These are phyloP conservation scores for Pristionchus mayeri DNA, from an alignment of 2,888 invertebrate species.

Conservation along the genomic window DNA sequence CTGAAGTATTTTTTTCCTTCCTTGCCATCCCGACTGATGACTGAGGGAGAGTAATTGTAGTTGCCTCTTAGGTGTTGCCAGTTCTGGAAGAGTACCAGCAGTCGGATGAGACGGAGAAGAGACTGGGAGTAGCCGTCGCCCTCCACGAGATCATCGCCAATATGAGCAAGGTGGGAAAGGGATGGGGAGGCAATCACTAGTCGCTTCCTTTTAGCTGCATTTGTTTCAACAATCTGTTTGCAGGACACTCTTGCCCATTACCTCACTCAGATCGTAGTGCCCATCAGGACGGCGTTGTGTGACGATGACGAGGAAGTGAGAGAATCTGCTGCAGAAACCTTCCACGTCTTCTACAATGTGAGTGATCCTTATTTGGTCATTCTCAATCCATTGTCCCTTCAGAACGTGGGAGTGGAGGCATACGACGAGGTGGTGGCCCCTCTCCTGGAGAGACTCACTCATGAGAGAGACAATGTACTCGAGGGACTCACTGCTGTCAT, in stretches of 20 bases:
- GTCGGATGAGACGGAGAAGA: constrained; percentile 91
- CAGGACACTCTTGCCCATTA: constrained; percentile 66
- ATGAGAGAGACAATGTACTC: constrained; percentile 89
- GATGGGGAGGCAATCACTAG: not conserved
- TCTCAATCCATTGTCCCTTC: no score
- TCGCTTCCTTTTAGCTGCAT: no score
- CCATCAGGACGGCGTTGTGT: constrained; percentile 92
- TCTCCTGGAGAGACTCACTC: constrained; percentile 86
- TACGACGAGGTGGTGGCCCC: constrained; percentile 95
- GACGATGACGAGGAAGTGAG: constrained; percentile 83
- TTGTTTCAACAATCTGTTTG: not conserved
- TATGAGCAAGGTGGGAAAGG: constrained; percentile 87
- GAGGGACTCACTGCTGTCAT: constrained; percentile 97
- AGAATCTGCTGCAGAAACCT: constrained; percentile 94
- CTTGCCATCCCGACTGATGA: not conserved
- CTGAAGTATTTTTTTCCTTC: no score
- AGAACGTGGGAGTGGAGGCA: constrained; percentile 89
- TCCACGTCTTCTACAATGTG: constrained; percentile 90
- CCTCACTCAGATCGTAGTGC: constrained; percentile 81
- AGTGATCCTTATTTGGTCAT: not conserved
- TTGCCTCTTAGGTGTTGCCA: constrained; percentile 84
- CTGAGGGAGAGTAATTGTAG: no score
- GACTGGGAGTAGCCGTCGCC: constrained; percentile 97
- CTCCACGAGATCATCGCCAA: constrained; percentile 97
- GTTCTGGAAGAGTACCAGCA: constrained; percentile 93